Evolutionary conservation across 2,113 vertebrate species (phyloP).

Genomic region (Erinaceus europaeus): DNA sequence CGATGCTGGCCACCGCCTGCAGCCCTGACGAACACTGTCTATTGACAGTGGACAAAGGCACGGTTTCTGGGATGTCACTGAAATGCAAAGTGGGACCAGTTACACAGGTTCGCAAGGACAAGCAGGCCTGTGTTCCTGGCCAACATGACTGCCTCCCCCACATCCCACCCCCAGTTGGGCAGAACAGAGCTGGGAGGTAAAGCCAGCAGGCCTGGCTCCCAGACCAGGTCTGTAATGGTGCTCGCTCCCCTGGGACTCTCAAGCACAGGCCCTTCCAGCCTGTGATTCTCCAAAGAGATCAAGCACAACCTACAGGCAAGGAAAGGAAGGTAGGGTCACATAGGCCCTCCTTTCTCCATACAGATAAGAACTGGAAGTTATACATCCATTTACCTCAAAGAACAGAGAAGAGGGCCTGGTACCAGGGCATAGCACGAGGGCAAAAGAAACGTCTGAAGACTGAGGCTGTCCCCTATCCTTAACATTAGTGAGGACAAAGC

Average conservation of each 20-base stretch:
- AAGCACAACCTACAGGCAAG: background rate
- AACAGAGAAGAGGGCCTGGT: background rate
- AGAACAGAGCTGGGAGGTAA: background rate
- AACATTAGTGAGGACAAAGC: background rate
- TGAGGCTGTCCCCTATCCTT: background rate
- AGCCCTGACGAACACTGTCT: conserved; percentile 95
- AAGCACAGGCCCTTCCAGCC: background rate
- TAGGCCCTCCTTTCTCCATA: background rate
- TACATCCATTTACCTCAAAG: background rate
- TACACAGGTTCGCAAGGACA: background rate
- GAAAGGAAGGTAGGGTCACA: background rate
- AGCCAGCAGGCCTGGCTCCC: background rate
- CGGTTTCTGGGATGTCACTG: conserved; percentile 92
- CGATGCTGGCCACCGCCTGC: conserved; percentile 92
- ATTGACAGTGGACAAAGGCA: conserved; percentile 89
- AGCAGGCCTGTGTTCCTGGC: background rate
- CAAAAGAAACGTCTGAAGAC: background rate
- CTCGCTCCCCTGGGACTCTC: background rate
- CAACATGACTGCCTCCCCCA: background rate
- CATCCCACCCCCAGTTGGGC: too few species aligned
- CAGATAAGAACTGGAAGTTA: background rate
- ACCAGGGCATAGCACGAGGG: background rate
- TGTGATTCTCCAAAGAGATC: background rate
- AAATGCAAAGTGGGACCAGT: background rate
- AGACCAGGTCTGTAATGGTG: background rate